Conservation (phyloP, 2,113 vertebrate species). For the Catharus minimus region DNA sequence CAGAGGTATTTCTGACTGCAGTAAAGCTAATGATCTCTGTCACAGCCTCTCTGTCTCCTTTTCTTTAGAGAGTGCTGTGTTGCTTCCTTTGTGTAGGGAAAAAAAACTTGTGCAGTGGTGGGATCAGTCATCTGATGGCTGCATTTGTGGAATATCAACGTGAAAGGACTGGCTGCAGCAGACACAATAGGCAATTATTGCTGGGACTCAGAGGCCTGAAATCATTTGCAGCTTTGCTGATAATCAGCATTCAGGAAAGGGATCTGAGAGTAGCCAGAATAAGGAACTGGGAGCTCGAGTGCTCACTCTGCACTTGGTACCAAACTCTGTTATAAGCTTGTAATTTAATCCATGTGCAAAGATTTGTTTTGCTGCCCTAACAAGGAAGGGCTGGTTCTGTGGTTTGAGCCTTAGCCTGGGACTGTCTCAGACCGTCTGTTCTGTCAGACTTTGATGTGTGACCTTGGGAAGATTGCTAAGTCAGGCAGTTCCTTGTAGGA, state of each 20-base stretch:
- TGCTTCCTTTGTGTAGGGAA: conserved; percentile 41
- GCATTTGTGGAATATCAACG: conserved; percentile 38
- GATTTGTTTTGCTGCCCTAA: background rate
- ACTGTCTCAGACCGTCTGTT: conserved; percentile 14
- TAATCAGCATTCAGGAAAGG: conserved; percentile 23
- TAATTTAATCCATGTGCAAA: conserved; percentile 13
- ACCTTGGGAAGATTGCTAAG: conserved; percentile 43
- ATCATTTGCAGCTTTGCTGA: conserved; percentile 47
- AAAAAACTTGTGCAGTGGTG: conserved; percentile 35
- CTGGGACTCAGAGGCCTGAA: conserved; percentile 31
- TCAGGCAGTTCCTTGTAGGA: conserved; percentile 8
- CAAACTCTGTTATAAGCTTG: background rate
- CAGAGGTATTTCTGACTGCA: conserved; percentile 56
- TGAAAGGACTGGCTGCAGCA: conserved; percentile 45
- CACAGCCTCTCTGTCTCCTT: conserved; percentile 31
- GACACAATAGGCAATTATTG: conserved; percentile 64
- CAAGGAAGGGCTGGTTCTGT: conserved; percentile 13
- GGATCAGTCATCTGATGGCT: conserved; percentile 53
- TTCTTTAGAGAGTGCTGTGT: conserved; percentile 24
- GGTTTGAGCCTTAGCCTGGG: conserved; percentile 7
- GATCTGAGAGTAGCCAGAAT: background rate
- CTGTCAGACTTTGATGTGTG: conserved; percentile 5
- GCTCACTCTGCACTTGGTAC: background rate
- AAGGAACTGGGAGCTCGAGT: background rate
- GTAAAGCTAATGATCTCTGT: conserved; percentile 51